Conservation (phyloP, 2,797 vertebrate genomes). For the Rhincodon typus region DNA sequence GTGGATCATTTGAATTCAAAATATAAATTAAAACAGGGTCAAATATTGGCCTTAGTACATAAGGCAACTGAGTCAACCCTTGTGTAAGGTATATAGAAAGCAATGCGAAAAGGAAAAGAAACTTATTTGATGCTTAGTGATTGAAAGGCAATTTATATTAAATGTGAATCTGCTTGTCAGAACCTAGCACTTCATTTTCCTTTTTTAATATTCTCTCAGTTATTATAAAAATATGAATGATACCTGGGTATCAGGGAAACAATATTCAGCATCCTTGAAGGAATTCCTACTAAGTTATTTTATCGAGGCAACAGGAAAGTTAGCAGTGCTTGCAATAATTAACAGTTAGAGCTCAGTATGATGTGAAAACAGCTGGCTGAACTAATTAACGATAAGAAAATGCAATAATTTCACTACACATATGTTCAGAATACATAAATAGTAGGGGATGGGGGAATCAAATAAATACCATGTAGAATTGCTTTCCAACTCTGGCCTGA, state of each 20-base stretch:
- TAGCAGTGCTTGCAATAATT: background rate
- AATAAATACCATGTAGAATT: background rate
- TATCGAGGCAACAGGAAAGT: background rate
- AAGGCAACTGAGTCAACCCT: background rate
- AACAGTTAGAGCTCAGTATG: background rate
- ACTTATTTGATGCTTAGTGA: background rate
- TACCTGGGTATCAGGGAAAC: background rate
- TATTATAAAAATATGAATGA: background rate
- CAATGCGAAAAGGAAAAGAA: background rate
- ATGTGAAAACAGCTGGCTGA: background rate
- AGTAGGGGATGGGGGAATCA: background rate
- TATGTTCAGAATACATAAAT: background rate
- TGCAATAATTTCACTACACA: background rate
- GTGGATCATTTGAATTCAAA: background rate
- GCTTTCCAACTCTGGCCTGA: too few relatives aligned
- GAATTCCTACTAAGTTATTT: background rate
- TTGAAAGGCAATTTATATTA: constrained; percentile 16
- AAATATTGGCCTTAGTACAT: background rate
- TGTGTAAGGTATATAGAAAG: background rate
- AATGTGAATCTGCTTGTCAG: constrained; percentile 10
- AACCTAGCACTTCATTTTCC: constrained; percentile 2
- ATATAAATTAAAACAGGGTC: constrained; percentile 8
- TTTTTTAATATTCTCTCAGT: constrained; percentile 21
- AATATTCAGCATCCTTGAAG: background rate
- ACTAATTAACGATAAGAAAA: background rate